A percentile compares a stretch with the other conserved stretches of the same genome.
Evolutionary conservation across 2,113 vertebrate genomes (phyloP).

Genomic region (Saccopteryx leptura): DNA sequence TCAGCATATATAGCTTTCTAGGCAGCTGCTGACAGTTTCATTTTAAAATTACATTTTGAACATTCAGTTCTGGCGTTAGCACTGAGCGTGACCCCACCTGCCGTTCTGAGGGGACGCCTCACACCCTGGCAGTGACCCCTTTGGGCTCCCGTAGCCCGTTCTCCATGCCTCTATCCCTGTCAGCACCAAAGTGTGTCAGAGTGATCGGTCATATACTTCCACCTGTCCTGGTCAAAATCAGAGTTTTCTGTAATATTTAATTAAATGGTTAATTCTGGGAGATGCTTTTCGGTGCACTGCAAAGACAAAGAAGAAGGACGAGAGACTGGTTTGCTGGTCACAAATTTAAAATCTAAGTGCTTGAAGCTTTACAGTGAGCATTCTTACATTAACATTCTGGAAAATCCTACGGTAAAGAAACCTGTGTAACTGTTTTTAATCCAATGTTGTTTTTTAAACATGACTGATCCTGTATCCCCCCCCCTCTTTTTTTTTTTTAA

Average conservation of each 20-base stretch:
- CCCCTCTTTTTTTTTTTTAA: background rate
- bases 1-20: background rate
- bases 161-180: background rate
- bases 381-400: background rate
- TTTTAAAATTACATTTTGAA: too few relatives aligned
- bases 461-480: background rate
- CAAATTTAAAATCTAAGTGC: background rate
- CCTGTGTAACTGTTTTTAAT: background rate
- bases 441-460: background rate
- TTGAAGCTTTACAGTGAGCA: background rate
- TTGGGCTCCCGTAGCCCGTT: background rate
- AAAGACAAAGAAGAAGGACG: background rate
- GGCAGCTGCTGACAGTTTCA: background rate
- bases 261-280: background rate
- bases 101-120: background rate
- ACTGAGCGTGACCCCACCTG: background rate
- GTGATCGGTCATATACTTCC: background rate
- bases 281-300: background rate
- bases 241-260: background rate
- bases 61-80: background rate
- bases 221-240: constrained; percentile 6
- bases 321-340: background rate
- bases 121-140: background rate
- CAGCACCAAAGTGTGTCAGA: background rate
- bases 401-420: background rate